Base-by-base conservation (phyloP, 2,797 vertebrate species). In the Saguinus oedipus region DNA sequence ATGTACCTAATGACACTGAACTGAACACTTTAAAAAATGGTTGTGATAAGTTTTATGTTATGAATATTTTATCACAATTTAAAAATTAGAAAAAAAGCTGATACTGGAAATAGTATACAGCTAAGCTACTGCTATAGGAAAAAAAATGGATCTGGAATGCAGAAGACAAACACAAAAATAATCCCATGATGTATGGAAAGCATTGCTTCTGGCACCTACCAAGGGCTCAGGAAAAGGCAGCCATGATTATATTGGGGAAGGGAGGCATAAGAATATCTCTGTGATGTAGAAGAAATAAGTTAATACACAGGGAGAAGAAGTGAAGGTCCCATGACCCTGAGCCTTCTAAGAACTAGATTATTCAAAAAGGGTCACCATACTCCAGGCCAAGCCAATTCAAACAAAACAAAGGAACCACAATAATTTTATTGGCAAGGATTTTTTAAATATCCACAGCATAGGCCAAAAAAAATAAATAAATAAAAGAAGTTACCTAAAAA, bases 161-260 rank as follows among this genome's bases (percentile, higher is more conserved):
- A 36, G 26, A 26, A 14, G 27, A 61, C n/a, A 87, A 57, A 90
- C 27, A 44, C 2, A 22, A 50, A 50, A 59, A 44, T 57, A 68
- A 50, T 10, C 33, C 46, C 6, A 1, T 42, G 5, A 26, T 4
- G 10, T 20, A 19, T 5, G 50, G 22, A 53, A 79, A 57, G n/a
- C n/a, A 1, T 1, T 14, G 26, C 10, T 42, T 14, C 19, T 1
- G 15, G 70, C 30, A 19, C 1, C 14, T 4, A 48, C 27, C 50
- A 30, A 80, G 86, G 0, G 27, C 6, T 30, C 8, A 12, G 11
- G 20, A 14, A 78, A 53, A 75, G 64, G 39, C 0, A 76, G 13
- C 39, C 4, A 1, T 9, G 64, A n/a, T 8, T 64, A 48, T 9
- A 8, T 13, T 42, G 36, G 27, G 46, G 61, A 12, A 59, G 14